Evolutionary conservation across 37 sponge, comb jelly and placozoan genomes (phyloP).

Genomic region (Ephydatia muelleri): DNA sequence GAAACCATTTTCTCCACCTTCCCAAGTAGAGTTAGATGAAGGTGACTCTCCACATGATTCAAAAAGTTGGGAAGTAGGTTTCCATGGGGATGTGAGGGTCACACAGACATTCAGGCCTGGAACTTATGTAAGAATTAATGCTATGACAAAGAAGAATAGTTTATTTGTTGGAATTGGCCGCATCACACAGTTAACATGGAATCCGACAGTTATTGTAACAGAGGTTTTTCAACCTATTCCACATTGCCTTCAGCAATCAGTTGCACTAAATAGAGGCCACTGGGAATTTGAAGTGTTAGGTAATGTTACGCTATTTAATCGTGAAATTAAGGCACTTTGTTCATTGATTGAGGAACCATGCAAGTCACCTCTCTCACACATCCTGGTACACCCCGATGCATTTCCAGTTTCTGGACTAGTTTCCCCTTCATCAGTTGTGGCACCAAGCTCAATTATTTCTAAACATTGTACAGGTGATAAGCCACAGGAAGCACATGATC

Average conservation of each 20-base stretch:
- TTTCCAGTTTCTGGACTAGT: neutral
- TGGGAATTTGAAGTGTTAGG: constrained; percentile 66
- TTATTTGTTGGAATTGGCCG: constrained; percentile 50
- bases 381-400: constrained; percentile 12
- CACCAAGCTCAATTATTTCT: neutral
- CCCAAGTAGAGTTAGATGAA: no score
- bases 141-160: constrained; percentile 19
- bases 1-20: neutral
- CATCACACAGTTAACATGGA: constrained; percentile 21
- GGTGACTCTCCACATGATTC: no score
- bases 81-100: no score
- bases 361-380: constrained; percentile 6
- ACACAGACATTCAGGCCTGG: constrained; percentile 22
- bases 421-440: neutral
- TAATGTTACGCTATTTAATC: constrained; percentile 58
- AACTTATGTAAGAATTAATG: constrained; percentile 40
- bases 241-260: constrained; percentile 39
- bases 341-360: neutral
- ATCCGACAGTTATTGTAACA: constrained; percentile 48
- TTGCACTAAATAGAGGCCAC: constrained; percentile 25
- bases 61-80: no score
- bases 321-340: constrained; percentile 42
- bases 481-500: neutral
- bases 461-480: neutral
- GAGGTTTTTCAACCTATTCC: constrained; percentile 57